Percentiles rank a stretch among this genome's conserved stretches.
These are phyloP conservation scores for Pteronura brasiliensis DNA, from an alignment of 2,113 vertebrate species.

Conservation along the genomic window DNA sequence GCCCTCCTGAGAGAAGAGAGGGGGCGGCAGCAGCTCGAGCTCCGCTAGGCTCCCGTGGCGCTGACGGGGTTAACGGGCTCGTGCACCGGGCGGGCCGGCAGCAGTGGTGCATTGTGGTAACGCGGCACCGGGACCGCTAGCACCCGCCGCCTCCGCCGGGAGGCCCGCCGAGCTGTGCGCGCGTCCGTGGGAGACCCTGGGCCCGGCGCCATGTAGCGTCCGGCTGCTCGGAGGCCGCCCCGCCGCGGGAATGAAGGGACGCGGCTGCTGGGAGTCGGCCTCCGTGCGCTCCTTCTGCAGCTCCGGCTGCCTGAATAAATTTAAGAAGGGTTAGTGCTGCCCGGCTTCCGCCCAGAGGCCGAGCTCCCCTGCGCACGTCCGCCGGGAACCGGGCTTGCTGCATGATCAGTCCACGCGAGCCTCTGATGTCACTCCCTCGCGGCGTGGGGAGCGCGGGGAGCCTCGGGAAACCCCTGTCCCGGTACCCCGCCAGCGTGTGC, in stretches of 20 bases:
- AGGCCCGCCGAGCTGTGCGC: constrained; percentile 60
- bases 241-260: constrained; percentile 93
- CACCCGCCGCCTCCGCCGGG: constrained; percentile 57
- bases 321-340: constrained; percentile 92
- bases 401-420: constrained; percentile 55
- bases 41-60: constrained; percentile 49
- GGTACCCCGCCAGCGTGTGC: neutral
- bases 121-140: constrained; percentile 45
- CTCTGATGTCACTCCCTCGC: constrained; percentile 36
- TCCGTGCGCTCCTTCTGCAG: constrained; percentile 93
- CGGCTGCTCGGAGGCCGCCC: constrained; percentile 72
- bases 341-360: constrained; percentile 36
- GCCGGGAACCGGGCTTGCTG: constrained; percentile 38
- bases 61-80: constrained; percentile 82
- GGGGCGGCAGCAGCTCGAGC: neutral
- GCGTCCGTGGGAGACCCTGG: neutral
- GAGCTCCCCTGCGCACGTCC: neutral
- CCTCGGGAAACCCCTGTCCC: constrained; percentile 9
- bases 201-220: constrained; percentile 79
- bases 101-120: constrained; percentile 87
- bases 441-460: constrained; percentile 26
- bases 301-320: constrained; percentile 93
- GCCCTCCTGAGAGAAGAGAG: neutral
- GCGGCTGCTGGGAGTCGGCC: constrained; percentile 94
- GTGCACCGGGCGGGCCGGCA: constrained; percentile 63